A percentile compares a stretch with the other conserved stretches of the same genome.
phyloP scores from a whole-genome alignment of 2,888 invertebrate genomes.

The Drosophila anceps region DNA sequence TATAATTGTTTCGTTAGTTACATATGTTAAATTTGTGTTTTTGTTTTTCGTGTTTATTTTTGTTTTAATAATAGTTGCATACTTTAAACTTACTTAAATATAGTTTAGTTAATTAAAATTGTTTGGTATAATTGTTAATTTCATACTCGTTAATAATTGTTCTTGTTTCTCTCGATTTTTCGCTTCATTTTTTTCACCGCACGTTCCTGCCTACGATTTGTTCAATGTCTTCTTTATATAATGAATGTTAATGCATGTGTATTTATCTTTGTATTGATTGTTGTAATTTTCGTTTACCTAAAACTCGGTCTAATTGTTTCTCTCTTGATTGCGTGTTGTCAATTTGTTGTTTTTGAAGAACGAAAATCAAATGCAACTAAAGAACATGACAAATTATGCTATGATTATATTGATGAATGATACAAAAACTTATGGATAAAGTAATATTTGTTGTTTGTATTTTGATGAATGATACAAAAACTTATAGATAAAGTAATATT shows the following conservation, averaged over 20 bases:
- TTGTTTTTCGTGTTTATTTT: background rate
- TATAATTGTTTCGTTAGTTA: conserved; percentile 69
- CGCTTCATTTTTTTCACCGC: conserved; percentile 81
- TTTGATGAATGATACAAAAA: background rate
- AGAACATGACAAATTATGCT: conserved; percentile 5
- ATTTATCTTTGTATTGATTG: conserved; percentile 68
- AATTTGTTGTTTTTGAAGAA: conserved; percentile 33
- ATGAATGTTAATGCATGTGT: conserved; percentile 65
- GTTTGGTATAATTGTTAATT: conserved; percentile 72
- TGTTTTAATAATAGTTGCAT: conserved; percentile 68
- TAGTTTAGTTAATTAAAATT: conserved; percentile 76
- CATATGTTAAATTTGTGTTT: conserved; percentile 52
- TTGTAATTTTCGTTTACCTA: conserved; percentile 66
- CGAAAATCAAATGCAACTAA: conserved; percentile 31
- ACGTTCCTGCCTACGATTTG: conserved; percentile 86
- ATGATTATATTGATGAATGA: background rate
- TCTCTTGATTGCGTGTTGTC: conserved; percentile 22
- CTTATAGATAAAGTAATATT: background rate
- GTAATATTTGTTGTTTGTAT: background rate
- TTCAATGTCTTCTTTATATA: conserved; percentile 80
- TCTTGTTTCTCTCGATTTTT: conserved; percentile 45
- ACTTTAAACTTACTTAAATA: conserved; percentile 66
- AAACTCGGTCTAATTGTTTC: conserved; percentile 39
- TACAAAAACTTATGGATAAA: background rate
- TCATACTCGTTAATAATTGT: conserved; percentile 69